phyloP scores from a whole-genome alignment of 2,888 invertebrate species.

The Lissocephala sabroskyi region DNA sequence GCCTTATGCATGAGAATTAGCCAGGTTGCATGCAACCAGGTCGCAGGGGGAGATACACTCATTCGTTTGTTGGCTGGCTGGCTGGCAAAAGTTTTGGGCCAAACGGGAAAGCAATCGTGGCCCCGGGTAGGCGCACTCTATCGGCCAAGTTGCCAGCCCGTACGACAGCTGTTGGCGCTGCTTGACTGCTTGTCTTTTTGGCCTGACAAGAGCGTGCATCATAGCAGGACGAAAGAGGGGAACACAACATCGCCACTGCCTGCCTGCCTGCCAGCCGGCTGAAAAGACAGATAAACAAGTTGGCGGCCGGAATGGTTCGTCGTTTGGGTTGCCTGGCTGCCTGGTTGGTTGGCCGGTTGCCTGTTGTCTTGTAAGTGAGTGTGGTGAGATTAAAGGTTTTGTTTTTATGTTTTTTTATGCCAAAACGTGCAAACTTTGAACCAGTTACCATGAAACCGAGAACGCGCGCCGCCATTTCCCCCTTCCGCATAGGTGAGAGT shows the following conservation, averaged over 20 bases:
- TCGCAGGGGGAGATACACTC: neutral
- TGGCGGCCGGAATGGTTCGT: constrained; percentile 7
- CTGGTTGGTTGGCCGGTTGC: constrained; percentile 15
- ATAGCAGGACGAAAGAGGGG: constrained; percentile 26
- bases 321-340: too few relatives aligned
- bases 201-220: constrained; percentile 25
- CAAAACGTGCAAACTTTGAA: constrained; percentile 58
- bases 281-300: constrained; percentile 51
- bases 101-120: neutral
- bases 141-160: constrained; percentile 17
- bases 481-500: constrained; percentile 24
- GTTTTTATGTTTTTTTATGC: constrained; percentile 25
- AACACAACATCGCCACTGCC: too few relatives aligned
- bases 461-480: too few relatives aligned
- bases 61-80: neutral
- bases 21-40: constrained; percentile 6
- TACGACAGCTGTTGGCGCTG: constrained; percentile 54
- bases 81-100: constrained; percentile 1
- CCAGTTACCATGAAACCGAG: constrained; percentile 52
- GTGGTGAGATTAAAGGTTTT: constrained; percentile 1
- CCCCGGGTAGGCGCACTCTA: constrained; percentile 2
- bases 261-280: constrained; percentile 38
- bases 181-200: constrained; percentile 20
- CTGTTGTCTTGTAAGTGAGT: constrained; percentile 13
- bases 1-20: constrained; percentile 25